phyloP scores from a whole-genome alignment of 2,113 vertebrate genomes.

The human region GRCh38 chr1:106952001-106952500 shows the following conservation, averaged over 20 bases:
- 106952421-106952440: background rate
- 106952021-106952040: background rate
- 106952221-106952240: background rate
- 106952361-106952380: background rate
- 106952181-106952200: background rate
- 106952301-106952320: background rate
- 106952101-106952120: background rate
- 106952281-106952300: background rate
- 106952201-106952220: background rate
- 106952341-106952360: background rate
- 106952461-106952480: constrained; percentile 9
- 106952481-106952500: background rate
- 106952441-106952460: background rate
- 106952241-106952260: background rate
- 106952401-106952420: background rate
- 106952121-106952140: background rate
- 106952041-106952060: background rate
- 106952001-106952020: background rate
- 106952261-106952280: background rate
- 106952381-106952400: background rate
- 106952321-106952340: background rate
- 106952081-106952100: background rate
- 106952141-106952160: background rate
- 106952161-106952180: background rate
- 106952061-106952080: background rate